Base-by-base conservation (phyloP, 2,888 invertebrate genomes). In the Amphiduros pacificus region DNA sequence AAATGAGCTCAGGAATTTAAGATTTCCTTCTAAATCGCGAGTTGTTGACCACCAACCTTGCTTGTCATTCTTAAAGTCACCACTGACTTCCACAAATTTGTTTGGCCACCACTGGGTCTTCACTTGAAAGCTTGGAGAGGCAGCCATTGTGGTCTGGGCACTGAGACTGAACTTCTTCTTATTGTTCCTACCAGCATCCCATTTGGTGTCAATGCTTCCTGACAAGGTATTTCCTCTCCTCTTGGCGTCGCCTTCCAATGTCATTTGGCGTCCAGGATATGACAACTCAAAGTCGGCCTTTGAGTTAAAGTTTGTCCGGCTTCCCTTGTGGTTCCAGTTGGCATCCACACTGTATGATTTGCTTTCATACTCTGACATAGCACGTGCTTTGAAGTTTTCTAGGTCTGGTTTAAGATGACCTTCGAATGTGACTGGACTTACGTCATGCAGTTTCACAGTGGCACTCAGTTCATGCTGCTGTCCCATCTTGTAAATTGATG, bases 331-430 rank as follows among this genome's bases (percentile, higher is more conserved):
- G n/a, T n/a, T n/a, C 44, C 44, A 44, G 20, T 44, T n/a, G 5
- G 22, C 6, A 4, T 44, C 44, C n/a, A 22, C n/a, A 44, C 20
- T 20, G 44, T 9, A 44, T 6, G 44, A 5, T 44, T 44, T 44
- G n/a, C 5, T 44, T 44, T 22, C 44, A 44, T 44, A 44, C 5
- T 20, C 44, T 6, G 20, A 44, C 22, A 20, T 44, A 4, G 60
- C 65, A 17, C 44, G 29, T 3, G 59, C 60, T n/a, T 54, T 29
- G 27, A 69, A 28, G 53, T 67, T 60, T n/a, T 44, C 53, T 4
- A 63, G 41, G 51, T 55, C 67, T 11, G 67, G 68, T n/a, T 67
- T 69, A 20, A 70, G 50, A 49, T 60, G 50, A 5, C 62, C 66
- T 9, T 55, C 41, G 31, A 70, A 29, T n/a, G 36, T 49, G 56